Conservation (phyloP, 1,140 invertebrate genomes). For the Diabrotica undecimpunctata region DNA sequence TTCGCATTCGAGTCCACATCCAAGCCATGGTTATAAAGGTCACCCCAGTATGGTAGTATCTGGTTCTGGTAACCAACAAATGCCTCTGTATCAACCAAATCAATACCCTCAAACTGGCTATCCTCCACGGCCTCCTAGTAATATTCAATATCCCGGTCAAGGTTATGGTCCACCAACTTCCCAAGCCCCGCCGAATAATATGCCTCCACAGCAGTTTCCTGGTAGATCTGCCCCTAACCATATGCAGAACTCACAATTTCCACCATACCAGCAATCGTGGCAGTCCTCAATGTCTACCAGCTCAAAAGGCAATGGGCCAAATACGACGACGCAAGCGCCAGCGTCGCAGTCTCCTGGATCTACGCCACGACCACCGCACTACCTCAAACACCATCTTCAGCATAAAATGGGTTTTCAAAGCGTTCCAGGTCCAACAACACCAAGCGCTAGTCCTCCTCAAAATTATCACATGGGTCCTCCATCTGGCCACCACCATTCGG, state of each 20-base stretch:
- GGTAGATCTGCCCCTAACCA: conserved; percentile 54
- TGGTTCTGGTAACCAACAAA: conserved; percentile 42
- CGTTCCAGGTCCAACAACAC: conserved; percentile 54
- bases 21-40: conserved; percentile 48
- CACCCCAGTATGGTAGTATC: conserved; percentile 55
- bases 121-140: conserved; percentile 54
- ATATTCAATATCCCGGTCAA: conserved; percentile 47
- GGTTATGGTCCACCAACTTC: conserved; percentile 48
- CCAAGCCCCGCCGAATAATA: conserved; percentile 44
- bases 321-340: conserved; percentile 35
- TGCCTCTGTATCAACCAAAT: conserved; percentile 50
- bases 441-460: conserved; percentile 54
- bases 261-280: conserved; percentile 51
- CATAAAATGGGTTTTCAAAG: conserved; percentile 59
- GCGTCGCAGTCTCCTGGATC: conserved; percentile 42
- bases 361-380: conserved; percentile 54
- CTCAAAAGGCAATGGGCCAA: conserved; percentile 35
- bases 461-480: conserved; percentile 57
- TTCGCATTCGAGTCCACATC: conserved; percentile 57
- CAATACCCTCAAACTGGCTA: conserved; percentile 58
- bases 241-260: conserved; percentile 51
- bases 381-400: conserved; percentile 67
- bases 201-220: conserved; percentile 49
- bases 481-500: conserved; percentile 49
- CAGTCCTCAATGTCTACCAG: conserved; percentile 23